phyloP scores from a whole-genome alignment of 1,140 invertebrate species.

The Drosophila miranda region DNA sequence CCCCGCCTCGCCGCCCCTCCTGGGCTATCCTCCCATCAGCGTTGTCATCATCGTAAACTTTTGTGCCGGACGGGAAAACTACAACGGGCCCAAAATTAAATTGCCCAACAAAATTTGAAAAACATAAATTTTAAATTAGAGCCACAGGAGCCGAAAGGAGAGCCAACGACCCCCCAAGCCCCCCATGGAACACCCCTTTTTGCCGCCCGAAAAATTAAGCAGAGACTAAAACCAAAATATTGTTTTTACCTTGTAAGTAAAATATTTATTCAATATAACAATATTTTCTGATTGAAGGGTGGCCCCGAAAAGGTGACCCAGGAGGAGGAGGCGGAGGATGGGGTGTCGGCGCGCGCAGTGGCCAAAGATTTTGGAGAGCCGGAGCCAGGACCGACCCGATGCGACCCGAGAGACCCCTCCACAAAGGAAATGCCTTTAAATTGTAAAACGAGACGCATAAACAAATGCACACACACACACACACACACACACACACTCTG shows the following conservation, averaged over 20 bases:
- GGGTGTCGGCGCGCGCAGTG: slow-evolving; percentile 42
- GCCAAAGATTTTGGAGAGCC: slow-evolving; percentile 35
- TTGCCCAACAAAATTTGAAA: slow-evolving; percentile 55
- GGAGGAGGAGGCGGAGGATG: slow-evolving; percentile 2
- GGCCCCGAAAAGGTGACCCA: slow-evolving; percentile 8
- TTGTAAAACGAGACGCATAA: slow-evolving; percentile 79
- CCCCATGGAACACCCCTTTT: too few species aligned
- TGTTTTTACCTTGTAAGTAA: slow-evolving; percentile 78
- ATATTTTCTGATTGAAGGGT: slow-evolving; percentile 53
- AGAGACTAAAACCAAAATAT: slow-evolving; percentile 75
- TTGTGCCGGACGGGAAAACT: slow-evolving; percentile 37
- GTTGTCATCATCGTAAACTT: slow-evolving; percentile 43
- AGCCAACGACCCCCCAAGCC: not conserved
- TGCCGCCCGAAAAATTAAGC: slow-evolving; percentile 53
- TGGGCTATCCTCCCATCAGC: not conserved
- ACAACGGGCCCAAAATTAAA: slow-evolving; percentile 47
- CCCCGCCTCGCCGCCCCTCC: not conserved
- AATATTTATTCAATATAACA: slow-evolving; percentile 79
- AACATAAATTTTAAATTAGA: slow-evolving; percentile 74
- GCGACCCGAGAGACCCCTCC: slow-evolving; percentile 14
- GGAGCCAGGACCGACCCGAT: not conserved
- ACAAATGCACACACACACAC: slow-evolving; percentile 64
- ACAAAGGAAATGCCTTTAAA: slow-evolving; percentile 77
- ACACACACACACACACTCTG: slow-evolving; percentile 17
- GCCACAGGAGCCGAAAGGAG: slow-evolving; percentile 29